These are phyloP conservation scores for Oncorhynchus keta DNA, from an alignment of 2,113 vertebrate species.

Conservation along the genomic window DNA sequence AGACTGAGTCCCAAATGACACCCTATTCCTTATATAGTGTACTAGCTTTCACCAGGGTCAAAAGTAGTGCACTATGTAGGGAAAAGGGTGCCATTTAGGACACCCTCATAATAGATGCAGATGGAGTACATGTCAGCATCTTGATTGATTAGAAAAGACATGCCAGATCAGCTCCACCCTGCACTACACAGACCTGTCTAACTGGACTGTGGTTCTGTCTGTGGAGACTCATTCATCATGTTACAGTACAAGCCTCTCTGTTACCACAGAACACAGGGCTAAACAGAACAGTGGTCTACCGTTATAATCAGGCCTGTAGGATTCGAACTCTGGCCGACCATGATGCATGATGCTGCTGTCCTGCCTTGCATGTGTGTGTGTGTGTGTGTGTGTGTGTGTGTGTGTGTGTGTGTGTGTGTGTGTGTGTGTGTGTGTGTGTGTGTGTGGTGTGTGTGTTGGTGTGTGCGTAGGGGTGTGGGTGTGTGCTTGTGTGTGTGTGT, in stretches of 20 bases:
- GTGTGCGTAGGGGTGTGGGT: too few relatives aligned
- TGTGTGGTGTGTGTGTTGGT: not conserved
- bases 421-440: too few relatives aligned
- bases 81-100: too few relatives aligned
- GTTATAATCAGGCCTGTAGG: too few relatives aligned
- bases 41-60: too few relatives aligned
- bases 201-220: slow-evolving; percentile 20
- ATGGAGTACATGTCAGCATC: slow-evolving; percentile 5
- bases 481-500: too few relatives aligned
- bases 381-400: too few relatives aligned
- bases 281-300: too few relatives aligned
- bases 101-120: not conserved
- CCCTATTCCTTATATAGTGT: too few relatives aligned
- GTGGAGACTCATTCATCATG: slow-evolving; percentile 46
- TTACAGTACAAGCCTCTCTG: not conserved
- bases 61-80: too few relatives aligned
- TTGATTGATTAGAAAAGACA: slow-evolving; percentile 51
- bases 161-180: slow-evolving; percentile 37
- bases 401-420: too few relatives aligned
- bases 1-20: too few relatives aligned
- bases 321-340: not conserved
- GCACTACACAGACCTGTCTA: slow-evolving; percentile 23
- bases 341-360: not conserved
- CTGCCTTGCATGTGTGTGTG: not conserved
- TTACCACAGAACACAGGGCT: not conserved